A percentile compares a stretch with the other conserved stretches of the same genome.
These are phyloP conservation scores for Aldrovandia affinis DNA, from an alignment of 2,797 vertebrate species.

Conservation along the genomic window DNA sequence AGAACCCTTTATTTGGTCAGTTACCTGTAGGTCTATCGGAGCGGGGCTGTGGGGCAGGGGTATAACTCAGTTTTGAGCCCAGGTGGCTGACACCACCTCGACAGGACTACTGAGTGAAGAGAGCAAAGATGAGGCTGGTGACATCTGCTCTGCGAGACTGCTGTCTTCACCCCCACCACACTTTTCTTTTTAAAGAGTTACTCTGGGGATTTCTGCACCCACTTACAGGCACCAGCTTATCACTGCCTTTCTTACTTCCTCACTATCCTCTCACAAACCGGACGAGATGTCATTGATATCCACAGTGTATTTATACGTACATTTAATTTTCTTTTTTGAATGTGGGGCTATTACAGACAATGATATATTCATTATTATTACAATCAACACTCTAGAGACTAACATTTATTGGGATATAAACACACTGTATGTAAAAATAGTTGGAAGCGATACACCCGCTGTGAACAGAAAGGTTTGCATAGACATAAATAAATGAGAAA, in stretches of 20 bases:
- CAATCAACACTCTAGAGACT: background rate
- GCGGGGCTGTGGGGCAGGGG: background rate
- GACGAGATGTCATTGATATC: too few species aligned
- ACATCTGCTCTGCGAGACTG: background rate
- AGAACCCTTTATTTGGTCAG: too few species aligned
- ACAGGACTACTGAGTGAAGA: background rate
- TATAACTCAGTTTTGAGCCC: background rate
- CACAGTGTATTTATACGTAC: background rate
- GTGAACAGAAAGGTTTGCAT: background rate
- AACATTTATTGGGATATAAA: background rate
- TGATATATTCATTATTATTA: background rate
- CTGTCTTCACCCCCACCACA: background rate
- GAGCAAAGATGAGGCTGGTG: background rate
- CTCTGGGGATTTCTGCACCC: background rate
- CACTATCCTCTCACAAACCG: background rate
- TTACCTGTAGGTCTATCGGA: background rate
- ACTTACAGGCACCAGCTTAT: background rate
- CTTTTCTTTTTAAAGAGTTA: background rate
- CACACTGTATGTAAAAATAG: background rate
- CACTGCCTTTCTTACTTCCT: background rate
- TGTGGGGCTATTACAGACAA: background rate
- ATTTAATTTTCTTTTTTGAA: background rate
- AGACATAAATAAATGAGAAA: slow-evolving; percentile 17
- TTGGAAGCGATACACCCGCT: background rate
- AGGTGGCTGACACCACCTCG: background rate